Percentiles rank a stretch among this genome's conserved stretches.
Evolutionary conservation across 1,140 invertebrate species (phyloP).

Genomic region (Drosophila varians): DNA sequence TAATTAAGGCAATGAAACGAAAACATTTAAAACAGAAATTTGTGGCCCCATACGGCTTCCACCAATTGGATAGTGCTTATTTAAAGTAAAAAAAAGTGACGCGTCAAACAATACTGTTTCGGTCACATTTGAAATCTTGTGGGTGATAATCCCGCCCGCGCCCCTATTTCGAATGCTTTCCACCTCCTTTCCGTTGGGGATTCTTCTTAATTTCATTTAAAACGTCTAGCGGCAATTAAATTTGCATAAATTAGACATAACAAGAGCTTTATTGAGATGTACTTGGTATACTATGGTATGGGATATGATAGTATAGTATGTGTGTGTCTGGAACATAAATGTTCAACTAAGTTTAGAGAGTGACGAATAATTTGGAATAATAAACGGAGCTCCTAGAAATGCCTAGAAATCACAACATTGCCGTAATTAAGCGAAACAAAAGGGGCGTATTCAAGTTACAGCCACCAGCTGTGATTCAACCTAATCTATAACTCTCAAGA

Average conservation of each 20-base stretch:
- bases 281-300: no score
- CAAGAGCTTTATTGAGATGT: no score
- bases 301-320: no score
- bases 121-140: not conserved
- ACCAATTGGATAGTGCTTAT: not conserved
- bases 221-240: conserved; percentile 69
- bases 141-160: not conserved
- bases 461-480: not conserved
- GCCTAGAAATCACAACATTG: conserved; percentile 18
- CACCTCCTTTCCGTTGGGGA: conserved; percentile 4
- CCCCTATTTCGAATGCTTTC: not conserved
- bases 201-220: conserved; percentile 55
- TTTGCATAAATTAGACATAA: conserved; percentile 72
- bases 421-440: conserved; percentile 52
- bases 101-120: not conserved
- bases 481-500: not conserved
- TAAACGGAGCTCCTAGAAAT: conserved; percentile 2
- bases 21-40: conserved; percentile 25
- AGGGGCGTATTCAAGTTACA: not conserved
- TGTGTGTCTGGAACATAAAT: conserved; percentile 23
- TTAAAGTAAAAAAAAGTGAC: not conserved
- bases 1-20: conserved; percentile 44
- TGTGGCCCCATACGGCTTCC: not conserved
- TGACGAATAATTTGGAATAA: conserved; percentile 1
- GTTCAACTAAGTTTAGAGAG: conserved; percentile 8